phyloP scores from a whole-genome alignment of 1,140 invertebrate species.

The Amyelois transitella region DNA sequence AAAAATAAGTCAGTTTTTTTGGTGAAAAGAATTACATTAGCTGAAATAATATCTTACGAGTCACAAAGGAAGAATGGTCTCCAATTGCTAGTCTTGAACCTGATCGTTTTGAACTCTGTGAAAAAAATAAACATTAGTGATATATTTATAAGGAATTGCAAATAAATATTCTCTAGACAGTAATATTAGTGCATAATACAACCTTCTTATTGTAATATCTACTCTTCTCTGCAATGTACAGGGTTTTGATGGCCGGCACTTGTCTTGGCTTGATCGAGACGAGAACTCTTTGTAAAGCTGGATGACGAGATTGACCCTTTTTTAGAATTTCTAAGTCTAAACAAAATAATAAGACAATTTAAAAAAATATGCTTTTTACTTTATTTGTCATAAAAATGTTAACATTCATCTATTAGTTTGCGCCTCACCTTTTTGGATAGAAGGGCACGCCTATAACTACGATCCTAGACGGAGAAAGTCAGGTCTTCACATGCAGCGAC shows the following conservation, averaged over 20 bases:
- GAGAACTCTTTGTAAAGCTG: slow-evolving; percentile 40
- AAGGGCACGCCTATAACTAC: no score
- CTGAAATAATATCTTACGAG: slow-evolving; percentile 31
- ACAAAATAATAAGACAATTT: slow-evolving; percentile 11
- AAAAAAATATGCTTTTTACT: not conserved
- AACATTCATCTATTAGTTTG: no score
- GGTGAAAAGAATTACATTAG: not conserved
- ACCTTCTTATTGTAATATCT: slow-evolving; percentile 44
- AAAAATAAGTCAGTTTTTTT: not conserved
- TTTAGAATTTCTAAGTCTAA: slow-evolving; percentile 44
- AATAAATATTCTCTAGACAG: no score
- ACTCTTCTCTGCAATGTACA: slow-evolving; percentile 55
- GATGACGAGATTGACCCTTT: slow-evolving; percentile 24
- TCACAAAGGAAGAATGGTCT: slow-evolving; percentile 52
- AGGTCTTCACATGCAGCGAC: no score
- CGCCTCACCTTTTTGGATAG: no score
- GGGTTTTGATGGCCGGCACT: slow-evolving; percentile 50
- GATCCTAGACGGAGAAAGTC: no score
- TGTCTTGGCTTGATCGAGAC: slow-evolving; percentile 48
- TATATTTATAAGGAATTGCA: no score
- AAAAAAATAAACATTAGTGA: slow-evolving; percentile 8
- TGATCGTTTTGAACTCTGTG: slow-evolving; percentile 42
- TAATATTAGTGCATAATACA: no score
- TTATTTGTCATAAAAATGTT: no score
- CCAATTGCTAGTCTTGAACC: slow-evolving; percentile 48